Base-by-base conservation (phyloP, 1,140 invertebrate genomes). In the Camponotus floridanus region DNA sequence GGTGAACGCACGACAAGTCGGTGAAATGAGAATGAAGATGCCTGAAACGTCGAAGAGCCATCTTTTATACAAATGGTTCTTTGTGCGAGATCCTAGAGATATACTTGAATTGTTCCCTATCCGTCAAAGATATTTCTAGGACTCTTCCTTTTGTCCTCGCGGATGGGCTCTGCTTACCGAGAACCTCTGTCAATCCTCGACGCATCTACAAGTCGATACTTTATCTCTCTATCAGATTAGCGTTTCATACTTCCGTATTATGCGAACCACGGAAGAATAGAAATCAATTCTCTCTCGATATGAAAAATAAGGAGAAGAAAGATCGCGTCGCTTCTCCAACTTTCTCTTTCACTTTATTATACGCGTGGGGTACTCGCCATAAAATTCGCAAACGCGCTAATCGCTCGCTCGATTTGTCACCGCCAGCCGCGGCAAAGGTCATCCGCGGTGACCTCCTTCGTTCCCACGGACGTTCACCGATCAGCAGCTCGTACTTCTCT, bases 381-480 rank as follows among this genome's bases (percentile, higher is more conserved):
- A 83, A 83, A 83, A 83, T 83, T 81, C 42, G 57, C 79, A 31
- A 48, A 61, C 6, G 68, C 31, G 55, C 79, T 83, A 83, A 83
- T 83, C 68, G 55, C 13, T 13, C 39, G 68, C 55, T 83, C 79
- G 79, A 83, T 83, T 83, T 83, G 79, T 83, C 79, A 83, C 79
- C 79, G 79, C 79, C 79, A 81, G 18, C 26, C 39, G 36, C 79
- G 68, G 68, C 79, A 83, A 83, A 83, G 79, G 68, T 74, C 57
- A 61, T 15, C 26, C 55, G 26, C 79, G 26, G 5, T 74, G 79
- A 83, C 55, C 79, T 39, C 31, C 3, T 74, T 83, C 79, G 79
- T 83, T 83, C 79, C 68, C 79, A 83, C 79, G 79, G 42, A 83
- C 79, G 39, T 74, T 83, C 68, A 83, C 79, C 68, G 68, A 89